phyloP scores from a whole-genome alignment of 2,797 vertebrate species.

The Amphiprion clarkii region DNA sequence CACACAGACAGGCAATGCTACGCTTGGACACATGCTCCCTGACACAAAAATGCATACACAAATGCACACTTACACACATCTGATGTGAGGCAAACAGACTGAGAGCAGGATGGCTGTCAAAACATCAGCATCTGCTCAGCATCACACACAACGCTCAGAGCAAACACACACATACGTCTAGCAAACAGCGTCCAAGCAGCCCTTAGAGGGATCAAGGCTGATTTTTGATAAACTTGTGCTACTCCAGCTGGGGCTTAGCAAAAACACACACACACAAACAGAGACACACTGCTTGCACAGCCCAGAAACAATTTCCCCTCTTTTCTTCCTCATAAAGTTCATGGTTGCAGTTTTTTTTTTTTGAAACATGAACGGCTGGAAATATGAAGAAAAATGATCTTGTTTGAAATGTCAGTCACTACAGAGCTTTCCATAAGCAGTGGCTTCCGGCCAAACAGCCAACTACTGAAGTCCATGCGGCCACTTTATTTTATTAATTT shows the following conservation, averaged over 20 bases:
- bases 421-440: no score
- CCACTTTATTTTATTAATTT: no score
- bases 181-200: constrained; percentile 61
- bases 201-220: constrained; percentile 60
- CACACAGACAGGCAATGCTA: constrained; percentile 9
- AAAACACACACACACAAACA: constrained; percentile 27
- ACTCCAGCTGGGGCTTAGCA: constrained; percentile 59
- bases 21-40: constrained; percentile 3
- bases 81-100: constrained; percentile 69
- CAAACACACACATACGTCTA: constrained; percentile 51
- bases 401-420: background rate
- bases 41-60: constrained; percentile 35
- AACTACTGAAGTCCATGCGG: no score
- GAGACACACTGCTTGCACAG: background rate
- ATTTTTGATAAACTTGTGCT: constrained; percentile 74
- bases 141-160: constrained; percentile 65
- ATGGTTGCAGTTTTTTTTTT: background rate
- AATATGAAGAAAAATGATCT: background rate
- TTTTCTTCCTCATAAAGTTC: constrained; percentile 20
- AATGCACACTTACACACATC: constrained; percentile 40
- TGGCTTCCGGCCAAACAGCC: no score
- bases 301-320: background rate
- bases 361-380: background rate
- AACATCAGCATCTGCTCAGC: constrained; percentile 79
- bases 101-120: constrained; percentile 76